Conservation (phyloP, 2,797 vertebrate species). For the Mycteria americana region DNA sequence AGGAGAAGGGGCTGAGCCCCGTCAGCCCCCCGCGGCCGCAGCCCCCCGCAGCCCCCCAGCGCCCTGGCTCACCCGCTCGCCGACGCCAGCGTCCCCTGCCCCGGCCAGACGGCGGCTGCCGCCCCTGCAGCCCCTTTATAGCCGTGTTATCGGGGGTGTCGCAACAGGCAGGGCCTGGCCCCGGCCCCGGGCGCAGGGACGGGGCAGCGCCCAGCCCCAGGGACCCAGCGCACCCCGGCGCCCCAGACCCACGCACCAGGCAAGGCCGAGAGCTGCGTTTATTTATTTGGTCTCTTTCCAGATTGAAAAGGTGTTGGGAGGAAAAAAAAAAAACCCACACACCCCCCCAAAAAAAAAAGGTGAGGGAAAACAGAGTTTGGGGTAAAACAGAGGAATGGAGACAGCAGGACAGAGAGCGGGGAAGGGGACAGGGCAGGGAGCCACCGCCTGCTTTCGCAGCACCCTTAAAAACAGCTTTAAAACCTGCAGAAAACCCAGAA, state of each 20-base stretch:
- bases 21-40: accelerated
- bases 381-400: neutral
- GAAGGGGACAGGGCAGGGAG: accelerated
- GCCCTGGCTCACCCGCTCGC: neutral
- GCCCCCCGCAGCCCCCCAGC: accelerated
- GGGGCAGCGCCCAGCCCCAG: neutral
- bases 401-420: accelerated
- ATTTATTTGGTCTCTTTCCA: neutral
- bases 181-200: accelerated
- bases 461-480: neutral
- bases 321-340: no score
- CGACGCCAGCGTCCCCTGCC: neutral
- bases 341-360: no score
- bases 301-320: neutral
- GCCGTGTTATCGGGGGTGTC: neutral
- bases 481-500: neutral
- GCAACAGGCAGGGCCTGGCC: neutral
- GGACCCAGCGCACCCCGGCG: neutral
- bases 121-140: neutral
- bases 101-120: accelerated
- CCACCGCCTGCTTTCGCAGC: neutral
- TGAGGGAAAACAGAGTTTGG: neutral
- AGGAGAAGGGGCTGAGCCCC: neutral
- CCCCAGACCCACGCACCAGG: neutral
- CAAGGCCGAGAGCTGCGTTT: neutral